A percentile compares a stretch with the other conserved stretches of the same genome.
Evolutionary conservation across 2,797 vertebrate species (phyloP).

Genomic region (Poecilia gillii): DNA sequence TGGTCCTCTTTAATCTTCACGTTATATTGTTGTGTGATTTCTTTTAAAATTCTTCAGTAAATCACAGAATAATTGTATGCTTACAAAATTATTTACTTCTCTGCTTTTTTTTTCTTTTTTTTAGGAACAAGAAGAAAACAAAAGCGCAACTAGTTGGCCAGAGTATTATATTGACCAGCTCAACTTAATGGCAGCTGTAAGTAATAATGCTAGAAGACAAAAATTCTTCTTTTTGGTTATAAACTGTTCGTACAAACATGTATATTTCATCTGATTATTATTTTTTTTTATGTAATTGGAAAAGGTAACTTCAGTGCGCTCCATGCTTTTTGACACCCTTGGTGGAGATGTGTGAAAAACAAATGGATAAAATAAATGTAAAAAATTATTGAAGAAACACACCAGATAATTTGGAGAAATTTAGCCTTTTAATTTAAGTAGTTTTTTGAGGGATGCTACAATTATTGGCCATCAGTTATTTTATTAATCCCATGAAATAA

Average conservation of each 20-base stretch:
- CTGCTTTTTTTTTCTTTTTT: slow-evolving; percentile 30
- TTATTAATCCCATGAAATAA: background rate
- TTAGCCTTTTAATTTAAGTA: background rate
- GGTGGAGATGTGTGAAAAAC: background rate
- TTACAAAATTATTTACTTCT: background rate
- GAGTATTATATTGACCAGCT: slow-evolving; percentile 99
- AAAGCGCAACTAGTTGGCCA: slow-evolving; percentile 98
- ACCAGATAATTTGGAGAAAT: background rate
- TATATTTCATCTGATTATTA: background rate
- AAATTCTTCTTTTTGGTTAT: background rate
- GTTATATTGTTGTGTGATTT: background rate
- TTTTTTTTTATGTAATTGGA: background rate
- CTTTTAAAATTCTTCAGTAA: background rate
- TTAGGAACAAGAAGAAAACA: slow-evolving; percentile 98
- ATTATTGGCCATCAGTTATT: background rate
- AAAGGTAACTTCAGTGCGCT: background rate
- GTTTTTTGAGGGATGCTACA: background rate
- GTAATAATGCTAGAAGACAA: slow-evolving; percentile 66
- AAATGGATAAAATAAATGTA: background rate
- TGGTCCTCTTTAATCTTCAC: slow-evolving; percentile 1
- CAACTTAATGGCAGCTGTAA: slow-evolving; percentile 98
- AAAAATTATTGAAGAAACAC: background rate
- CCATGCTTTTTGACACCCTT: background rate
- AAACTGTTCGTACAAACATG: background rate
- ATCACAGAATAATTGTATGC: background rate